phyloP scores from a whole-genome alignment of 2,797 vertebrate genomes.

The Schizopygopsis pylzovi region DNA sequence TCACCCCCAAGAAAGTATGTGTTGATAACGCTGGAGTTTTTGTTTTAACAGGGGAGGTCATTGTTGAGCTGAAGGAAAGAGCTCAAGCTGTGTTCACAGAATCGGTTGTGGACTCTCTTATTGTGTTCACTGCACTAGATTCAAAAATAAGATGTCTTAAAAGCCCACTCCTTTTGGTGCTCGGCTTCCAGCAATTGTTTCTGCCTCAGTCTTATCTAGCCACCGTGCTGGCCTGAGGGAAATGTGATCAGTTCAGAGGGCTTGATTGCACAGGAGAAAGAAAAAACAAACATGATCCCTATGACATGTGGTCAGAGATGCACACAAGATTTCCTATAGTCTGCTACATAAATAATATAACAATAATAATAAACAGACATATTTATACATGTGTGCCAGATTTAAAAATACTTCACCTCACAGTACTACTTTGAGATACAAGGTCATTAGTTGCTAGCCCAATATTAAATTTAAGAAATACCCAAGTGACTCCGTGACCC shows the following conservation, averaged over 20 bases:
- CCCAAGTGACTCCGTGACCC: too few species aligned
- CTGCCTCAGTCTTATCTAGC: slow-evolving; percentile 72
- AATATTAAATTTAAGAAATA: not conserved
- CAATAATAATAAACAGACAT: slow-evolving; percentile 29
- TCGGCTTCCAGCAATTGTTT: slow-evolving; percentile 83
- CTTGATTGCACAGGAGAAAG: slow-evolving; percentile 55
- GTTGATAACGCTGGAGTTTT: slow-evolving; percentile 45
- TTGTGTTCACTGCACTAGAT: slow-evolving; percentile 70
- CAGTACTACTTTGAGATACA: not conserved
- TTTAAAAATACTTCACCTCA: slow-evolving; percentile 11
- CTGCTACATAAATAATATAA: slow-evolving; percentile 13
- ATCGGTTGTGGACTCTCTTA: slow-evolving; percentile 63
- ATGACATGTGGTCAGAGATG: slow-evolving; percentile 33
- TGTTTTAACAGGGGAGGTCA: slow-evolving; percentile 65
- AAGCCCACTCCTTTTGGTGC: slow-evolving; percentile 69
- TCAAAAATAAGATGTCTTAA: slow-evolving; percentile 77
- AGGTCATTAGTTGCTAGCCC: not conserved
- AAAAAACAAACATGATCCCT: slow-evolving; percentile 45
- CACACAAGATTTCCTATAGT: slow-evolving; percentile 23
- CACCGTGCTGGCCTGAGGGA: slow-evolving; percentile 65
- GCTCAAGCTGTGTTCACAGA: slow-evolving; percentile 68
- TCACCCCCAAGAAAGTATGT: slow-evolving; percentile 55
- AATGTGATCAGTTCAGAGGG: slow-evolving; percentile 63
- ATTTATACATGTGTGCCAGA: slow-evolving; percentile 25
- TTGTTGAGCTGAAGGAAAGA: slow-evolving; percentile 66